Percentiles rank a stretch among this genome's conserved stretches.
Conservation (phyloP, 2,888 invertebrate genomes). For the Melieria crassipennis region DNA sequence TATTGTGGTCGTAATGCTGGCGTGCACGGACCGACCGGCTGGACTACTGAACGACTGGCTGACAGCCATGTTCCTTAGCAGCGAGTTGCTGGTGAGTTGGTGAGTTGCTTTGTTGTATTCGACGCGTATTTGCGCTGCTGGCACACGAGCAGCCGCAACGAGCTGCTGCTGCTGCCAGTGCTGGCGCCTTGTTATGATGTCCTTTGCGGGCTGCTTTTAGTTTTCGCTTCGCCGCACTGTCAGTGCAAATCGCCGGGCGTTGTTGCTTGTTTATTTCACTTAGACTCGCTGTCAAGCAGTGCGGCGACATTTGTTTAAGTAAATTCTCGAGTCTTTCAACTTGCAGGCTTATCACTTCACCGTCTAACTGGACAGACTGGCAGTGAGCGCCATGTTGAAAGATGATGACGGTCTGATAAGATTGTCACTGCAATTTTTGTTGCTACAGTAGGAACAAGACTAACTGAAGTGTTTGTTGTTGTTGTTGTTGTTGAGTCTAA, state of each 20-base stretch:
- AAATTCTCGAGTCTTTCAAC: too few species aligned
- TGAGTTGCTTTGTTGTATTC: too few species aligned
- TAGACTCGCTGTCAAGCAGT: constrained; percentile 11
- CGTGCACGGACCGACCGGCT: not conserved
- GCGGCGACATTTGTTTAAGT: too few species aligned
- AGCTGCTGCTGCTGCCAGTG: not conserved
- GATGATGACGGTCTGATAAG: too few species aligned
- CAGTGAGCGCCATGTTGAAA: too few species aligned
- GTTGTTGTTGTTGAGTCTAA: too few species aligned
- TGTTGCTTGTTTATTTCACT: constrained; percentile 20
- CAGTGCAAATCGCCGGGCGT: constrained; percentile 19
- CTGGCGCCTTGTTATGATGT: constrained; percentile 18
- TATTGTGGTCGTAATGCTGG: not conserved
- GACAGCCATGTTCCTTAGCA: constrained; percentile 7
- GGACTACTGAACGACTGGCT: not conserved
- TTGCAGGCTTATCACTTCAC: too few species aligned
- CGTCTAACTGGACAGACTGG: too few species aligned
- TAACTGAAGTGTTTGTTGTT: too few species aligned
- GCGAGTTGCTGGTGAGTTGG: constrained; percentile 13
- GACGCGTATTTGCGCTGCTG: too few species aligned
- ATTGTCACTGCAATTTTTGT: too few species aligned
- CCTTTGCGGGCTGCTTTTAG: constrained; percentile 2
- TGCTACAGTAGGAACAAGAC: too few species aligned
- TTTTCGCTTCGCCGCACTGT: constrained; percentile 10
- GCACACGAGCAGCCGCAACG: not conserved